Evolutionary conservation across 37 sponge, comb jelly and placozoan genomes (phyloP).

Genomic region (Trichoplax adhaerens): DNA sequence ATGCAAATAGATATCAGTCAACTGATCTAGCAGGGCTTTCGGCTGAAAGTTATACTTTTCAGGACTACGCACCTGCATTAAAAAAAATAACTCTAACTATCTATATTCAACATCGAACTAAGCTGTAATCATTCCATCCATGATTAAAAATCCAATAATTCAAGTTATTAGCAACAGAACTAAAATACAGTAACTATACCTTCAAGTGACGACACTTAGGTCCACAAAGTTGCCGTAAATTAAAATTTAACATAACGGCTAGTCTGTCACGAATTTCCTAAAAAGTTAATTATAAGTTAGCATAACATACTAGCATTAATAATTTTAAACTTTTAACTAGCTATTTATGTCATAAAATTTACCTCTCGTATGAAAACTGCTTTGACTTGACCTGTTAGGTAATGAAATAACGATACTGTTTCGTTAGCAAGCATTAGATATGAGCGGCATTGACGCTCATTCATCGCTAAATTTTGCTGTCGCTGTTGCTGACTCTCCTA

Average conservation of each 20-base stretch:
- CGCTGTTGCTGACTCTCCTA: conserved; percentile 45
- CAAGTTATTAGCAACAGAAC: too few relatives aligned
- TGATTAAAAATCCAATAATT: background rate
- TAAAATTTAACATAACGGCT: conserved; percentile 83
- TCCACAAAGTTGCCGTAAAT: conserved; percentile 84
- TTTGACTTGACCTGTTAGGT: conserved; percentile 47
- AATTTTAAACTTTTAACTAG: too few relatives aligned
- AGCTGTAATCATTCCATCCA: background rate
- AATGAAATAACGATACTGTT: conserved; percentile 67
- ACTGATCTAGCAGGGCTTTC: conserved; percentile 43
- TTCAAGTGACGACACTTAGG: conserved; percentile 71
- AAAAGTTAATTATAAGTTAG: background rate
- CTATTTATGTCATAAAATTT: too few relatives aligned
- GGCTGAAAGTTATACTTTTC: conserved; percentile 82
- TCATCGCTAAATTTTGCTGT: conserved; percentile 55
- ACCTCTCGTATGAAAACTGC: conserved; percentile 43
- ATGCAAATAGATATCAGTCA: conserved; percentile 87
- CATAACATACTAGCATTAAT: too few relatives aligned
- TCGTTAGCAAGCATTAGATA: conserved; percentile 78
- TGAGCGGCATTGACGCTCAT: conserved; percentile 82
- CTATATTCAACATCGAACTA: background rate
- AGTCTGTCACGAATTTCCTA: conserved; percentile 54
- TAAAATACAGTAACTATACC: conserved; percentile 15
- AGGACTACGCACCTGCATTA: conserved; percentile 57
- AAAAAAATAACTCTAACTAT: background rate